phyloP scores from a whole-genome alignment of 2,113 vertebrate genomes.

The Rallus limicola region DNA sequence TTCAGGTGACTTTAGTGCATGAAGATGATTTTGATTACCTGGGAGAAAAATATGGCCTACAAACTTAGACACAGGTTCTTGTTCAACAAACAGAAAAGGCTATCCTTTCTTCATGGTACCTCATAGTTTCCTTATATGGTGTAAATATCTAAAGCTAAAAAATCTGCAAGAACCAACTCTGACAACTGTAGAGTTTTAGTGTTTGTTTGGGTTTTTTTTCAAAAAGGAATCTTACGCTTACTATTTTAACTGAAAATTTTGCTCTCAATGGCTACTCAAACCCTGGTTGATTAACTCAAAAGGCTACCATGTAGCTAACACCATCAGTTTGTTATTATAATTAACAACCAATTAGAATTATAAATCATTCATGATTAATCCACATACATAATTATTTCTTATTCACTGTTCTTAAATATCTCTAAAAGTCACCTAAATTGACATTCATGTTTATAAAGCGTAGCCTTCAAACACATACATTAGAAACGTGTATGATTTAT shows the following conservation, averaged over 20 bases:
- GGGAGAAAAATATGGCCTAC: background rate
- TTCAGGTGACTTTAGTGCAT: background rate
- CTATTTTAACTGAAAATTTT: background rate
- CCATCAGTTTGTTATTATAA: background rate
- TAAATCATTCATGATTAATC: background rate
- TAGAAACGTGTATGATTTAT: background rate
- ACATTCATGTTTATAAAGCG: background rate
- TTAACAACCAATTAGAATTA: background rate
- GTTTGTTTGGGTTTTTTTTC: background rate
- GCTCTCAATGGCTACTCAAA: background rate
- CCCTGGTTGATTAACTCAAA: background rate
- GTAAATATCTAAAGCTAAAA: background rate
- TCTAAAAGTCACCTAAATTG: background rate
- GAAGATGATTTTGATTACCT: background rate
- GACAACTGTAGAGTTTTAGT: background rate
- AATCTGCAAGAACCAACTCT: fast-evolving
- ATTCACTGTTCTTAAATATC: background rate
- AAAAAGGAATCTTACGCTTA: background rate
- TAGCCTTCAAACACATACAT: background rate
- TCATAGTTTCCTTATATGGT: background rate
- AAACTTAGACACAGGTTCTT: background rate
- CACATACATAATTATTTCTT: background rate
- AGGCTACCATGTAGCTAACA: background rate
- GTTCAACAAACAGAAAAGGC: background rate
- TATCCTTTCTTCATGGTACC: background rate